phyloP scores from a whole-genome alignment of 2,797 vertebrate species.

The Oreonectes daqikongensis region DNA sequence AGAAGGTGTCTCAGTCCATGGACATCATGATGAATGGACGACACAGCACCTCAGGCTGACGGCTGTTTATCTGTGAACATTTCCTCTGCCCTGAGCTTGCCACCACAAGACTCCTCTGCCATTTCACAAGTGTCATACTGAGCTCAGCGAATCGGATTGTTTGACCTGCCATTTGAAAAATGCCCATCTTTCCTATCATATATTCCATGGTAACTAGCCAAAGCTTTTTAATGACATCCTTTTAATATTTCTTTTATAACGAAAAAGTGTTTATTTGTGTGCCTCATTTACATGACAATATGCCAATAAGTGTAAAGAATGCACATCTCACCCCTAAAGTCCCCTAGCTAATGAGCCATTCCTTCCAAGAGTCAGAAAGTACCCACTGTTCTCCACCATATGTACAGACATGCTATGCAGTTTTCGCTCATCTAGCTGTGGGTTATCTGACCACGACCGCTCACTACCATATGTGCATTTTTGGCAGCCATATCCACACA shows the following conservation, averaged over 20 bases:
- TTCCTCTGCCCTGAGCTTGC: constrained; percentile 44
- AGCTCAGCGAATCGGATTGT: constrained; percentile 30
- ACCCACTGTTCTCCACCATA: constrained; percentile 62
- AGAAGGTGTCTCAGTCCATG: constrained; percentile 37
- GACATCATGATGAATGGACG: constrained; percentile 63
- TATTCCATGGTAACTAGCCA: not conserved
- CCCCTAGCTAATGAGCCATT: constrained; percentile 40
- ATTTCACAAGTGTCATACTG: constrained; percentile 45
- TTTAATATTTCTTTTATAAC: constrained; percentile 17
- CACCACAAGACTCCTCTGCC: constrained; percentile 43
- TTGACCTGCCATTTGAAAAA: constrained; percentile 5
- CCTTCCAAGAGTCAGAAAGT: constrained; percentile 37
- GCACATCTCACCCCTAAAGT: constrained; percentile 28
- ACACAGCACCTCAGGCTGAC: constrained; percentile 48
- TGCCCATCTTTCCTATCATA: not conserved
- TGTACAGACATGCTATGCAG: constrained; percentile 52
- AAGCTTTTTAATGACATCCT: not conserved
- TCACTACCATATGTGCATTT: constrained; percentile 55
- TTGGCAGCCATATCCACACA: constrained; percentile 32
- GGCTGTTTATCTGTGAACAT: constrained; percentile 56
- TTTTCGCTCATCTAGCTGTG: constrained; percentile 54
- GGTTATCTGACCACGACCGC: constrained; percentile 49
- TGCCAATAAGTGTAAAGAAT: constrained; percentile 26
- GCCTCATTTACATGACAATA: not conserved
- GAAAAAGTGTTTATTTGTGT: constrained; percentile 22